Evolutionary conservation across 92 coral and sea anemone species (phyloP).

Genomic region (Bergia puertoricense): DNA sequence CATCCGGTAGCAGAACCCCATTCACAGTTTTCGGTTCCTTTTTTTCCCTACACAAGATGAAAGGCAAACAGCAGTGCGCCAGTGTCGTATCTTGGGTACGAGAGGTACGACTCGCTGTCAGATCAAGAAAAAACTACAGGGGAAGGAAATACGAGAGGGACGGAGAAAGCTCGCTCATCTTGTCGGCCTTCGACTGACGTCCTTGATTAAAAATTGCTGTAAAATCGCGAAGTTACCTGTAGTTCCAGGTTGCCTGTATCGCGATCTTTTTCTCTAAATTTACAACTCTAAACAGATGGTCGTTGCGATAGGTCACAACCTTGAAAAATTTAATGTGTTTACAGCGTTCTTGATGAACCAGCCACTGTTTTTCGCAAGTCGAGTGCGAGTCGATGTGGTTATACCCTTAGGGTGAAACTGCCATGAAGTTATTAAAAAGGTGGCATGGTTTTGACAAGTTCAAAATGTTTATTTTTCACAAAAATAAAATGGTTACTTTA

Average conservation of each 20-base stretch:
- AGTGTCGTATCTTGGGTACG: background rate
- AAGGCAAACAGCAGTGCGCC: slow-evolving; percentile 22
- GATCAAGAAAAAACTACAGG: no score
- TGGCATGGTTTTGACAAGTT: background rate
- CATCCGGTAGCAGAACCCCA: slow-evolving; percentile 7
- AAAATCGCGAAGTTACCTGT: no score
- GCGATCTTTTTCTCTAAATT: slow-evolving; percentile 46
- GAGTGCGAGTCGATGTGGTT: background rate
- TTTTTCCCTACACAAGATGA: background rate
- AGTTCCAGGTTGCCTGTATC: background rate
- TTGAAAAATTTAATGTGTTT: slow-evolving; percentile 4
- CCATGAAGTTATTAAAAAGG: slow-evolving; percentile 2
- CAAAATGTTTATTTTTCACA: background rate
- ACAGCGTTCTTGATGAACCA: background rate
- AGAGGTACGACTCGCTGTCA: no score
- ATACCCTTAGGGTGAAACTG: slow-evolving; percentile 10
- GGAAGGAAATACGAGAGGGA: no score
- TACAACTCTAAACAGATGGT: slow-evolving; percentile 54
- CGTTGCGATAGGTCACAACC: slow-evolving; percentile 35
- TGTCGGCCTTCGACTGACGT: no score
- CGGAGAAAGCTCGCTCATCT: no score
- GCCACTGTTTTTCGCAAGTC: background rate
- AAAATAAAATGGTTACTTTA: slow-evolving; percentile 3
- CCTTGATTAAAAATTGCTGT: no score
- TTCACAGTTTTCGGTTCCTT: background rate